Percentiles rank a stretch among this genome's conserved stretches.
These are phyloP conservation scores for Variabilichromis moorii DNA, from an alignment of 2,113 vertebrate species.

Conservation along the genomic window DNA sequence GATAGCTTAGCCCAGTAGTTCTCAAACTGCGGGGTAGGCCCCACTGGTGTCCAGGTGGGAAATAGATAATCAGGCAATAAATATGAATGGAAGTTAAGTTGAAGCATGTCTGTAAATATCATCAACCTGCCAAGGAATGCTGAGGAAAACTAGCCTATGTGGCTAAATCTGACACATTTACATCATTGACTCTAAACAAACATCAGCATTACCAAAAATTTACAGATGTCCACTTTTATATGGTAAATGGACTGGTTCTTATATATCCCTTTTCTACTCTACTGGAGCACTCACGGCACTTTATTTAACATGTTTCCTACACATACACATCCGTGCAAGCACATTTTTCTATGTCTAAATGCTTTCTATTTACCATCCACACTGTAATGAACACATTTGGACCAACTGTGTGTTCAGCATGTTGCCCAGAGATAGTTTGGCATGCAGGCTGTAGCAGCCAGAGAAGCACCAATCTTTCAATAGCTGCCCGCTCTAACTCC, in stretches of 20 bases:
- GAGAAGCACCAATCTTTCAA: background rate
- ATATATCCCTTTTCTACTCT: background rate
- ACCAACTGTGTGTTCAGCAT: background rate
- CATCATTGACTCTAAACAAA: background rate
- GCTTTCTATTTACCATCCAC: background rate
- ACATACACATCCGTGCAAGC: background rate
- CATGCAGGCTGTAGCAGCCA: background rate
- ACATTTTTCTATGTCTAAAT: background rate
- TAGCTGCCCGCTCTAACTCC: background rate
- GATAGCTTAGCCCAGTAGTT: background rate
- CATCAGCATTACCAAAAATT: background rate
- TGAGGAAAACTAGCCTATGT: background rate
- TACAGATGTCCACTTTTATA: background rate
- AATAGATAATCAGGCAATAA: background rate
- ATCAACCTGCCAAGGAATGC: background rate
- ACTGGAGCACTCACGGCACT: background rate
- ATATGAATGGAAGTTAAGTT: background rate
- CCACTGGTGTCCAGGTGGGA: background rate
- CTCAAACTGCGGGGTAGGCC: background rate
- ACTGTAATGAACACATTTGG: background rate
- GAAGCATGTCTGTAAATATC: background rate
- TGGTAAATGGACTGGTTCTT: background rate
- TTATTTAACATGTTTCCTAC: background rate
- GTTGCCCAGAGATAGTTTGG: background rate
- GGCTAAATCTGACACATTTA: background rate